Conservation (phyloP, 2,888 invertebrate genomes). For the Pheosia tremula region DNA sequence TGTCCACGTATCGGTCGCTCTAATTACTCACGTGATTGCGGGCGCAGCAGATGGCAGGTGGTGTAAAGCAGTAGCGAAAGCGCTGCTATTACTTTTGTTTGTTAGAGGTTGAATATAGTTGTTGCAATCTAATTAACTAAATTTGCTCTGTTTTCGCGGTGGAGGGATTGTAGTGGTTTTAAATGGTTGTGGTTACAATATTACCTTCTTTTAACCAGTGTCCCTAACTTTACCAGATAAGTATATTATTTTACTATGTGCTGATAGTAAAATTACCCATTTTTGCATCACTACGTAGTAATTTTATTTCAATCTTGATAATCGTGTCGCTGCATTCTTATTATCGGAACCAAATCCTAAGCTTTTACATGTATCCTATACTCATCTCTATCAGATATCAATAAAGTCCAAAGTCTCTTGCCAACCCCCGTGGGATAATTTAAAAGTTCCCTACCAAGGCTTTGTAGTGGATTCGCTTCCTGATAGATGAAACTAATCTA, state of each 20-base stretch:
- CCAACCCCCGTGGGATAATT: conserved; percentile 17
- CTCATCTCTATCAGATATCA: conserved; percentile 13
- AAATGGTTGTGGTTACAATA: too few relatives aligned
- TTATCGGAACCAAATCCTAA: conserved; percentile 7
- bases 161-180: too few relatives aligned
- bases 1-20: conserved; percentile 47
- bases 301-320: background rate
- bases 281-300: too few relatives aligned
- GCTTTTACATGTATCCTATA: conserved; percentile 11
- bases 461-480: conserved; percentile 44
- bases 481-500: conserved; percentile 54
- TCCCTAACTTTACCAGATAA: too few relatives aligned
- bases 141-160: too few relatives aligned
- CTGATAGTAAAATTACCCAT: too few relatives aligned
- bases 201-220: too few relatives aligned
- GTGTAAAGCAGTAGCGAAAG: background rate
- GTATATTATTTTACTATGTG: too few relatives aligned
- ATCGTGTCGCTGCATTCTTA: background rate
- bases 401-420: conserved; percentile 19
- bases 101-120: too few relatives aligned
- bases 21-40: conserved; percentile 58
- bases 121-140: too few relatives aligned
- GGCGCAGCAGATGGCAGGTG: conserved; percentile 9
- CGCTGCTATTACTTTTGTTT: background rate
- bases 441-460: conserved; percentile 38